Evolutionary conservation across 2,113 vertebrate species (phyloP).

Genomic region (Sander lucioperca): DNA sequence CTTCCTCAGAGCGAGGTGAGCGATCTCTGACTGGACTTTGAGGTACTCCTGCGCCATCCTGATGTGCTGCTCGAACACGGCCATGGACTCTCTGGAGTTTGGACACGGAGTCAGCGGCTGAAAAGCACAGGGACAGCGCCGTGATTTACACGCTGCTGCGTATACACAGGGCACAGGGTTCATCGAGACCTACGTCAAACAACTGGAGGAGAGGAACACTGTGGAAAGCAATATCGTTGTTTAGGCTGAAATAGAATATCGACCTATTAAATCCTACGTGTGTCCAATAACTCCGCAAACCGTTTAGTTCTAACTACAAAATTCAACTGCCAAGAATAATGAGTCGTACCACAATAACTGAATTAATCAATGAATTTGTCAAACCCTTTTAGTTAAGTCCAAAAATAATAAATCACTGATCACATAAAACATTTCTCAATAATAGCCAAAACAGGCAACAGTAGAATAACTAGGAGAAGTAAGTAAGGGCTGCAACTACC

Average conservation of each 20-base stretch:
- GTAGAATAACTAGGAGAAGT: too few species aligned
- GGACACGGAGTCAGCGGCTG: conserved; percentile 95
- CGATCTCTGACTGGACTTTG: conserved; percentile 96
- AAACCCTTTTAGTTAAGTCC: too few species aligned
- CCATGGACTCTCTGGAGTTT: conserved; percentile 99
- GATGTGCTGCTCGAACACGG: conserved; percentile 97
- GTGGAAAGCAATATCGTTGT: background rate
- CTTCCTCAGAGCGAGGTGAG: conserved; percentile 92
- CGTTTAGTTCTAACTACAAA: background rate
- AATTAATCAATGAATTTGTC: too few species aligned
- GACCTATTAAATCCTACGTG: background rate
- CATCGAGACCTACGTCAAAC: background rate
- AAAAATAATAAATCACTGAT: too few species aligned
- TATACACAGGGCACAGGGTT: background rate
- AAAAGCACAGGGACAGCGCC: conserved; percentile 52
- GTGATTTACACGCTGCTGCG: background rate
- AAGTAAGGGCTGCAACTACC: too few species aligned
- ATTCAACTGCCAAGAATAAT: background rate
- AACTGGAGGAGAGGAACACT: background rate
- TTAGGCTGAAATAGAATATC: background rate
- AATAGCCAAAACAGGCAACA: too few species aligned
- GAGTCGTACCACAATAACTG: too few species aligned
- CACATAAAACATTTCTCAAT: too few species aligned
- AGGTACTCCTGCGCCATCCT: conserved; percentile 98
- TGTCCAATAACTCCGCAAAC: background rate